Evolutionary conservation across 2,797 vertebrate genomes (phyloP), one percentile per base, ranked within the genome.

Genomic region (Brotula barbata): DNA sequence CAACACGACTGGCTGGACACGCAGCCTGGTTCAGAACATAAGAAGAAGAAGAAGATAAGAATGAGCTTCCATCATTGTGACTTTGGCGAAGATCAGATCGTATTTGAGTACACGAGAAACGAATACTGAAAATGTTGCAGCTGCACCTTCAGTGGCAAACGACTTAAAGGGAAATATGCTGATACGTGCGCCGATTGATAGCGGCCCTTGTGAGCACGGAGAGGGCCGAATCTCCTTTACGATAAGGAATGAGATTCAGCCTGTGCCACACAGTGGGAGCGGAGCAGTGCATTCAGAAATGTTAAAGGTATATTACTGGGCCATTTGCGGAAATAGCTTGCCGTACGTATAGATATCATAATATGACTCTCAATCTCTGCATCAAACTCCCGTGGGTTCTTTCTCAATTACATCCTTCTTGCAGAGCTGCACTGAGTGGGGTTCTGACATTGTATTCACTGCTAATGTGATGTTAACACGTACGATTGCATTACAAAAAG

Each of bases 381-480:
- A 61, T 73, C 61, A 63, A 68, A 75, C 66, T 87, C 82, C 73
- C 67, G 57, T 58, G 82, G 76, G 81, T 73, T 77, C 64, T 57
- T 64, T 80, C 82, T 87, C 75, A 85, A 83, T 89, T 86, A 84
- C 71, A 77, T 74, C 74, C 61, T 58, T 80, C 62, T 66, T 20
- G 52, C 61, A 57, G 48, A 77, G 64, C 68, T 22, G 60, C 49
- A 50, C 60, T 55, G 60, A 74, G 80, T 39, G 37, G 50, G 68
- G 50, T 69, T 85, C 80, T 81, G 79, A 82, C 85, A 84, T 85
- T 73, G 76, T 60, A 59, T 73, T 83, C 75, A 51, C 60, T 42
- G 54, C 82, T 77, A 80, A 89, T 84, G 79, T 83, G 81, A 83
- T 77, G 82, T 81, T 87, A 85, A 80, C 70, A 74, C 71, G 68